Conservation (phyloP, 2,888 invertebrate genomes). For the Drosophila rellima region DNA sequence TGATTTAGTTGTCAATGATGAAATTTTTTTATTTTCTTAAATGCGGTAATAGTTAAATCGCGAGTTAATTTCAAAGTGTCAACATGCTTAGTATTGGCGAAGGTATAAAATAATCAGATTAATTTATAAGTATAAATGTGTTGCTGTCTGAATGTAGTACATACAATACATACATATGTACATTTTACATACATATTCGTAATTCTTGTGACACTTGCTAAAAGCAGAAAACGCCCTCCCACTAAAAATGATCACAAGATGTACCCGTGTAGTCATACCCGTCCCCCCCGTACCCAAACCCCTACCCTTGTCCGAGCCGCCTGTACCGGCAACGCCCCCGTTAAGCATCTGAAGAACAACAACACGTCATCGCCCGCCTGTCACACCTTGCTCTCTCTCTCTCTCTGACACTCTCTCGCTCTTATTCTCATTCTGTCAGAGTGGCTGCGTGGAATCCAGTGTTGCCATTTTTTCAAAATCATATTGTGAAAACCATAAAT, state of each 20-base stretch:
- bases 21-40: background rate
- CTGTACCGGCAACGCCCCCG: slow-evolving; percentile 1
- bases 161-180: too few relatives aligned
- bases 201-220: slow-evolving; percentile 22
- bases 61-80: background rate
- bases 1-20: background rate
- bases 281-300: background rate
- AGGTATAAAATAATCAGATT: background rate
- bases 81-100: background rate
- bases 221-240: background rate
- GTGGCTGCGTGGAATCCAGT: slow-evolving; percentile 11
- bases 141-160: background rate
- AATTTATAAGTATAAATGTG: background rate
- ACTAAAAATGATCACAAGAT: slow-evolving; percentile 44
- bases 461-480: slow-evolving; percentile 42
- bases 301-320: background rate
- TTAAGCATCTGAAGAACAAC: slow-evolving; percentile 36
- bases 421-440: background rate
- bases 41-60: background rate
- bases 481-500: slow-evolving; percentile 44
- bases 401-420: slow-evolving; percentile 5
- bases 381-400: slow-evolving; percentile 26
- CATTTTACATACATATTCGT: too few relatives aligned
- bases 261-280: slow-evolving; percentile 1
- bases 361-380: slow-evolving; percentile 21